A percentile compares a stretch with the other conserved stretches of the same genome.
These are phyloP conservation scores for Podarcis muralis DNA, from an alignment of 2,113 vertebrate species.

Conservation along the genomic window DNA sequence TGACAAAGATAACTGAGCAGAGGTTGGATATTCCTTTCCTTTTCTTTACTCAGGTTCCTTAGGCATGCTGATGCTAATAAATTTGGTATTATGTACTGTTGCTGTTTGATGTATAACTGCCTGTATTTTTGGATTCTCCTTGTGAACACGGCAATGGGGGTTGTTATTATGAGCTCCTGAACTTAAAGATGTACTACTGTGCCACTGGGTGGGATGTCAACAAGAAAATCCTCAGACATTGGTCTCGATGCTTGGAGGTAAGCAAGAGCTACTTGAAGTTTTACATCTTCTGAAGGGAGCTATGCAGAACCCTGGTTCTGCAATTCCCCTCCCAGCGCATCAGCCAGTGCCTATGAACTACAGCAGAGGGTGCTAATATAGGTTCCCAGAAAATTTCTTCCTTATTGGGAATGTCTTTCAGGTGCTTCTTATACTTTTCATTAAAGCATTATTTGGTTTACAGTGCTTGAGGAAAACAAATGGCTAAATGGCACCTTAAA, in stretches of 20 bases:
- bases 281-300: not conserved
- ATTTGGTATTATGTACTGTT: too few species aligned
- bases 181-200: too few species aligned
- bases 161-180: too few species aligned
- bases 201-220: not conserved
- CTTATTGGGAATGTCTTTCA: constrained; percentile 33
- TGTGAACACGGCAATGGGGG: too few species aligned
- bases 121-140: too few species aligned
- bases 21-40: too few species aligned
- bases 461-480: not conserved
- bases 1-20: too few species aligned
- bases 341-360: not conserved
- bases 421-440: not conserved
- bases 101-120: too few species aligned
- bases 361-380: not conserved
- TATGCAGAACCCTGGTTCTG: constrained; percentile 14
- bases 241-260: not conserved
- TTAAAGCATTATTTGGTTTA: not conserved
- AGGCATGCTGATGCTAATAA: too few species aligned
- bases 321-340: not conserved
- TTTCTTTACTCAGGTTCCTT: too few species aligned
- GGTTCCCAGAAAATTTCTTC: not conserved
- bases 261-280: not conserved
- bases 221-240: not conserved
- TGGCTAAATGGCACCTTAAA: too few species aligned